Base-by-base conservation (phyloP, 2,113 vertebrate genomes). In the Andinoacara biseriatus region DNA sequence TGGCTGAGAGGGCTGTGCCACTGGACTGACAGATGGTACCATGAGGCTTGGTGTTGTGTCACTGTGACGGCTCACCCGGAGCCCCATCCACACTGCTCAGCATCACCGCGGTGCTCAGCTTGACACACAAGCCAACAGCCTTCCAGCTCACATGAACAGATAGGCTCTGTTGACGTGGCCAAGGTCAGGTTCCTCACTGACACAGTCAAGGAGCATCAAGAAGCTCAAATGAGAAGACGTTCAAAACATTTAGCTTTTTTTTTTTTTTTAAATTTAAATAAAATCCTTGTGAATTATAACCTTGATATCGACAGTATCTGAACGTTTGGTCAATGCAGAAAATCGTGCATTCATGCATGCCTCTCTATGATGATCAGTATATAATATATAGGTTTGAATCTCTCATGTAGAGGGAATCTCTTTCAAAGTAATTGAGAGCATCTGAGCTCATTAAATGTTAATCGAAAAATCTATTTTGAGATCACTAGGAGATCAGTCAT, bases 391-490 rank as follows among this genome's bases (percentile, higher is more conserved):
- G 5, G 52, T 83, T 60, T 83, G 33, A 82, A 78, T 56, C 43
- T 76, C 58, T 84, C 84, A 24, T 84, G 89, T 67, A 72, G 84
- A 87, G 92, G 92, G 91, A 94, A 92, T 94, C 90, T 92, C 87
- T 94, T 95, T 95, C 90, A 93, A 89, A 93, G 90, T 81, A 84
- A 92, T 95, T 90, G 93, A 89, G 85, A 90, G 94, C 93, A 93
- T 95, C 94, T 90, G 69, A 94, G 95, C 94, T 96, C 95, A 96
- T 96, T 95, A 95, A 95, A 94, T 93, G 92, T 96, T 96, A 93
- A 96, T 96, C 94, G 94, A 93, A 95, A 95, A 95, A 94, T 94
- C 95, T 96, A 96, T 96, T 96, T 96, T 93, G 92, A 95, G 94
- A 92, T 95, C 86, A 92, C 90, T 93, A 84, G 83, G 90, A 94